A percentile compares a stretch with the other conserved stretches of the same genome.
Evolutionary conservation across 2,113 vertebrate species (phyloP).

Genomic region (Ondatra zibethicus): DNA sequence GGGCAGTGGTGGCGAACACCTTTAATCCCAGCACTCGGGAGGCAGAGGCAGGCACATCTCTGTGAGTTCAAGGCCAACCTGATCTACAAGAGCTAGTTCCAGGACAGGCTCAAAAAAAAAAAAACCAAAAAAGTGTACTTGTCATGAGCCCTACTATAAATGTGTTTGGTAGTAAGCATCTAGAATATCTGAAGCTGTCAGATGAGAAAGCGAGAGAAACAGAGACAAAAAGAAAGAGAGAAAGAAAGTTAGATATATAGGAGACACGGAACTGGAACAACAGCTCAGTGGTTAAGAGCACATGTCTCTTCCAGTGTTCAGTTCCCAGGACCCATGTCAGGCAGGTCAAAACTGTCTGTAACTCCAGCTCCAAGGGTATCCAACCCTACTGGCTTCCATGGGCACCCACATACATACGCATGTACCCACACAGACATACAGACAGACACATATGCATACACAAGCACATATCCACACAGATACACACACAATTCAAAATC

Average conservation of each 20-base stretch:
- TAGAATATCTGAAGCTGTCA: slow-evolving; percentile 10
- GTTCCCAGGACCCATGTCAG: not conserved
- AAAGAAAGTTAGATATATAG: too few species aligned
- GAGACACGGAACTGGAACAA: not conserved
- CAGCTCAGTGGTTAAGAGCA: not conserved
- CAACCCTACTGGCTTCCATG: not conserved
- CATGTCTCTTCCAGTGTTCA: not conserved
- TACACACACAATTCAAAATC: not conserved
- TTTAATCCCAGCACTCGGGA: too few species aligned
- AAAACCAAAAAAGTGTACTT: not conserved
- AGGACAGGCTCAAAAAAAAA: too few species aligned
- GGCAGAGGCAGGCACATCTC: too few species aligned
- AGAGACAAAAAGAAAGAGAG: not conserved
- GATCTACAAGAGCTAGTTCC: too few species aligned
- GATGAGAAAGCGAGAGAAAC: slow-evolving; percentile 41
- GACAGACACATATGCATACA: not conserved
- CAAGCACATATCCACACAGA: not conserved
- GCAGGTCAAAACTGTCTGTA: not conserved
- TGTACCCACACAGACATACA: not conserved
- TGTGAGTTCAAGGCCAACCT: too few species aligned
- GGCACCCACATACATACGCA: not conserved
- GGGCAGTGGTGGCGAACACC: too few species aligned
- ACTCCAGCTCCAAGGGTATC: not conserved
- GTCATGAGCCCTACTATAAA: not conserved
- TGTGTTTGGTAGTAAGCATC: not conserved